Base-by-base conservation (phyloP, 2,888 invertebrate genomes). In the Stictocephala bisonia region DNA sequence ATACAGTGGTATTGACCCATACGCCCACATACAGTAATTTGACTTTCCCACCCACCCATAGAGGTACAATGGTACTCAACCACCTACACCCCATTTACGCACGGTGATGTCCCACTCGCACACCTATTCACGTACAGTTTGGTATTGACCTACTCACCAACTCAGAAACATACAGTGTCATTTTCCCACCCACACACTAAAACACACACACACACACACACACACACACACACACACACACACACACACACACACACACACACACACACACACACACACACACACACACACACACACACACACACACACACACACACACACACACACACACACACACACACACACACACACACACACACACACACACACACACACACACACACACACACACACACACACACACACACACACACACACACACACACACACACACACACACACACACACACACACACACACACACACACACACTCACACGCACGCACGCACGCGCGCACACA, bases 261-360 rank as follows among this genome's bases (percentile, higher is more conserved):
- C 44, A 44, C 44, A 44, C 44, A 44, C 44, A 44, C 44, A 44
- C 44, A 44, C 44, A 44, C 44, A 44, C 44, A 44, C 44, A 44
- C 44, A 44, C 44, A 44, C 44, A 6, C 44, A 44, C 44, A 44
- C 44, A 44, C 44, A 44, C 44, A 44, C 44, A 44, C 44, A 44
- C 44, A 44, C 44, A 44, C 44, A 44, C 44, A 44, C 44, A 44
- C 44, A 44, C 44, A 44, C 44, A 44, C 44, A 44, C 44, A 44
- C 44, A 44, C 44, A 44, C 44, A 44, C 44, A 44, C 44, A 44
- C 44, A 44, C 44, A 44, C 44, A 44, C 44, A 44, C 44, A 44
- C 44, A 44, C 44, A 44, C 44, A 44, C 44, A 44, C 44, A 44
- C 44, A 44, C 44, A 44, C 44, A 44, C 44, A 44, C 44, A 44